phyloP scores from a whole-genome alignment of 64 coral and sea anemone genomes.

The Astreopora myriophthalma region DNA sequence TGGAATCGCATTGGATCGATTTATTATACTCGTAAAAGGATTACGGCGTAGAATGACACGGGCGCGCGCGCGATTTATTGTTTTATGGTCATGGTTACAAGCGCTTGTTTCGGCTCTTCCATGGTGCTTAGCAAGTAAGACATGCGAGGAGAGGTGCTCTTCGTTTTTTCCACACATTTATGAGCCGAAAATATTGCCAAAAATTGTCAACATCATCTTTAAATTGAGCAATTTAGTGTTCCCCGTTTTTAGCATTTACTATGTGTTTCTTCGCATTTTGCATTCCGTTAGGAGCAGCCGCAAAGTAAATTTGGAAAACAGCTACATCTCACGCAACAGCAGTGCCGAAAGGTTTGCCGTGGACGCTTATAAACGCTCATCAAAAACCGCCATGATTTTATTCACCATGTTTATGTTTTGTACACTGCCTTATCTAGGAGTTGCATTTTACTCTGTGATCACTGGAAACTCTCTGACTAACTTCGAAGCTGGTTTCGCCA shows the following conservation, averaged over 20 bases:
- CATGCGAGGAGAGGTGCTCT: background rate
- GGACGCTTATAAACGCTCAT: constrained; percentile 87
- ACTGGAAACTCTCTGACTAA: constrained; percentile 24
- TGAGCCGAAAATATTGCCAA: constrained; percentile 49
- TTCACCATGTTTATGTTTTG: constrained; percentile 85
- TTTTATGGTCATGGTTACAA: constrained; percentile 77
- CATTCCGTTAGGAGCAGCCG: constrained; percentile 69
- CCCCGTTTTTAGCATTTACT: constrained; percentile 73
- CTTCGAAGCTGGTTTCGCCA: constrained; percentile 51
- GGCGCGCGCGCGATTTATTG: constrained; percentile 17
- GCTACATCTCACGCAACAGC: constrained; percentile 82
- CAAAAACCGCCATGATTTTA: constrained; percentile 84
- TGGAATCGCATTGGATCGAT: constrained; percentile 90
- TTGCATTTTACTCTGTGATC: constrained; percentile 37
- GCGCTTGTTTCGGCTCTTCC: constrained; percentile 66
- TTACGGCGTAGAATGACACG: constrained; percentile 72
- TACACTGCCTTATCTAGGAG: constrained; percentile 57
- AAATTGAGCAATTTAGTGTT: constrained; percentile 42
- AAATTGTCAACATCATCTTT: constrained; percentile 53
- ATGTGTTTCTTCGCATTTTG: constrained; percentile 81
- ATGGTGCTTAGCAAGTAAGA: constrained; percentile 12
- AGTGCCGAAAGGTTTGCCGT: constrained; percentile 88
- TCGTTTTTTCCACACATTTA: constrained; percentile 67
- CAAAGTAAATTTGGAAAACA: constrained; percentile 82
- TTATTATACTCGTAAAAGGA: constrained; percentile 78